These are phyloP conservation scores for Galbula dea DNA, from an alignment of 2,113 vertebrate genomes.

Conservation along the genomic window DNA sequence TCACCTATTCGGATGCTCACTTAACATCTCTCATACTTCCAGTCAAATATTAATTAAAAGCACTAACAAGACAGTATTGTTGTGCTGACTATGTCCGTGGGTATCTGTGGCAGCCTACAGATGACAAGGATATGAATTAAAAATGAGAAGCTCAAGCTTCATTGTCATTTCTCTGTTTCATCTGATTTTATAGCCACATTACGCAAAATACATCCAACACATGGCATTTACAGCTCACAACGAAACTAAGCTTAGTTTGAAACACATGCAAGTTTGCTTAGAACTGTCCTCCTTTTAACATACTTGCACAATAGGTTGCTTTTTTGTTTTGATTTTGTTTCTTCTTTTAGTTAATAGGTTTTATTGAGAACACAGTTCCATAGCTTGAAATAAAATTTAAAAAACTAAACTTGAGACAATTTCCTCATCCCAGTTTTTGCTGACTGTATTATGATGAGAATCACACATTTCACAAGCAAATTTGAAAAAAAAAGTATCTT, in stretches of 20 bases:
- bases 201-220: neutral
- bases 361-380: neutral
- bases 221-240: neutral
- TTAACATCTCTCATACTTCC: neutral
- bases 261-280: neutral
- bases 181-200: neutral
- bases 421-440: neutral
- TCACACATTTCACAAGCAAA: neutral
- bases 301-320: neutral
- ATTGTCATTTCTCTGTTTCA: neutral
- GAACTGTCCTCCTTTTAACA: neutral
- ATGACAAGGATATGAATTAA: neutral
- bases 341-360: neutral
- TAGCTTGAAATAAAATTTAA: neutral
- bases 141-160: neutral
- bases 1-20: neutral
- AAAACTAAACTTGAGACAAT: neutral
- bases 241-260: neutral
- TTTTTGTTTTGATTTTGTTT: fast-evolving
- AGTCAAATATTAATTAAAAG: neutral
- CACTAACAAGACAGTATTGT: neutral
- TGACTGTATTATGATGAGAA: neutral
- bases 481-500: neutral
- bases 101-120: neutral
- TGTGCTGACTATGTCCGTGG: neutral